Evolutionary conservation across 2,888 invertebrate species (phyloP).

Genomic region (Drosophila austrosaltans): DNA sequence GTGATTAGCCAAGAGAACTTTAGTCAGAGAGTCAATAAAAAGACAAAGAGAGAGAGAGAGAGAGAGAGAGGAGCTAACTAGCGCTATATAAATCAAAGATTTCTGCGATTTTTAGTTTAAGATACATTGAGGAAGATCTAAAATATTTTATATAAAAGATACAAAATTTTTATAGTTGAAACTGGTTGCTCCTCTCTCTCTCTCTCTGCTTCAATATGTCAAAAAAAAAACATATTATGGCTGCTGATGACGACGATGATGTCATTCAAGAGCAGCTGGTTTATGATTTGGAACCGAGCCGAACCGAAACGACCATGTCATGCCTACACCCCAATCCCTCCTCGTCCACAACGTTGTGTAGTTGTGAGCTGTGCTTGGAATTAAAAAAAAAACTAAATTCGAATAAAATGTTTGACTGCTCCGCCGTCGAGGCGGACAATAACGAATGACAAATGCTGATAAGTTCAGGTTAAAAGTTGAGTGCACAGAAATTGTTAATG

Average conservation of each 20-base stretch:
- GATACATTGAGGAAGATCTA: slow-evolving; percentile 1
- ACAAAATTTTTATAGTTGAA: slow-evolving; percentile 20
- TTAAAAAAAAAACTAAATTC: slow-evolving; percentile 31
- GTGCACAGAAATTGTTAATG: slow-evolving; percentile 53
- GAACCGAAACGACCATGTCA: slow-evolving; percentile 26
- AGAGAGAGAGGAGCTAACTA: not conserved
- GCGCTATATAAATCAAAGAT: not conserved
- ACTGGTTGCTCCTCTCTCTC: slow-evolving; percentile 53
- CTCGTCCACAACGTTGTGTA: not conserved
- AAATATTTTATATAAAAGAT: not conserved
- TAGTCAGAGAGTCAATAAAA: not conserved
- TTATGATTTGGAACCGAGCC: slow-evolving; percentile 29
- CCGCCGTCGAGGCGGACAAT: slow-evolving; percentile 42
- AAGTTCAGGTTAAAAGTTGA: slow-evolving; percentile 68
- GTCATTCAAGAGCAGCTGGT: slow-evolving; percentile 66
- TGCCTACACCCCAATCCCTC: not conserved
- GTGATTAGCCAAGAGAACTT: slow-evolving; percentile 10
- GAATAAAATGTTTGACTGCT: slow-evolving; percentile 37
- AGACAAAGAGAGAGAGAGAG: slow-evolving; percentile 2
- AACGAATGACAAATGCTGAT: slow-evolving; percentile 36
- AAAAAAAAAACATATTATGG: slow-evolving; percentile 6
- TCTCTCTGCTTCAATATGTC: slow-evolving; percentile 24
- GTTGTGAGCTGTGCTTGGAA: slow-evolving; percentile 40
- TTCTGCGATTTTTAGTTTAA: not conserved
- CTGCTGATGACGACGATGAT: slow-evolving; percentile 65